Percentiles rank a stretch among this genome's conserved stretches.
Conservation (phyloP, 2,888 invertebrate genomes). For the Philaethria dido region DNA sequence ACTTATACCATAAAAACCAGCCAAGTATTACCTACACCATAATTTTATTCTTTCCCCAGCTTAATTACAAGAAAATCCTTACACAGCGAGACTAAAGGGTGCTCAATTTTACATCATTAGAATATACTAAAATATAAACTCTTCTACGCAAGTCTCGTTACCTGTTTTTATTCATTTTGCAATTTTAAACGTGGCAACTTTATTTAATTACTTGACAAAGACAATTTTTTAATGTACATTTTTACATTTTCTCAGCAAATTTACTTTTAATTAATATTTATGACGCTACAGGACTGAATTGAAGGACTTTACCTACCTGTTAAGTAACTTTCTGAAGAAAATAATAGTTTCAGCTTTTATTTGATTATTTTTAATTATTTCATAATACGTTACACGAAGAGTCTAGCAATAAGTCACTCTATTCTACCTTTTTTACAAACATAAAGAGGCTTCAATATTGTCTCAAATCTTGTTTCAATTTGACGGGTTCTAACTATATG, state of each 20-base stretch:
- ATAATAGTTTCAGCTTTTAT: too few relatives aligned
- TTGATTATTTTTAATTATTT: too few relatives aligned
- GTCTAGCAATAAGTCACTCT: too few relatives aligned
- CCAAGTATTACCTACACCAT: neutral
- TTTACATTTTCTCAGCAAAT: slow-evolving; percentile 17
- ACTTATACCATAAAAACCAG: too few relatives aligned
- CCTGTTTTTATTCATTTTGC: slow-evolving; percentile 21
- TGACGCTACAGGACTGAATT: slow-evolving; percentile 4
- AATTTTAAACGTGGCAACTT: slow-evolving; percentile 16
- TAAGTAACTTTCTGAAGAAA: slow-evolving; percentile 7
- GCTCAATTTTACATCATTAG: slow-evolving; percentile 19
- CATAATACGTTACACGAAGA: too few relatives aligned
- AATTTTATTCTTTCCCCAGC: neutral
- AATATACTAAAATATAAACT: neutral
- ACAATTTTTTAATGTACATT: slow-evolving; percentile 14
- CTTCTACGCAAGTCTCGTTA: slow-evolving; percentile 9
- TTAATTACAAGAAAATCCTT: slow-evolving; percentile 20
- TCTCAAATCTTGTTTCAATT: too few relatives aligned
- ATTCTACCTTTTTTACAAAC: too few relatives aligned
- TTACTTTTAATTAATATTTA: slow-evolving; percentile 22
- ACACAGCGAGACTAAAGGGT: neutral
- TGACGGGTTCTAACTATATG: too few relatives aligned
- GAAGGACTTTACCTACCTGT: neutral
- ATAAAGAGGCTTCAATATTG: too few relatives aligned
- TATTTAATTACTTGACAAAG: slow-evolving; percentile 24